Evolutionary conservation across 1,140 invertebrate species (phyloP).

Genomic region (Drosophila tani): DNA sequence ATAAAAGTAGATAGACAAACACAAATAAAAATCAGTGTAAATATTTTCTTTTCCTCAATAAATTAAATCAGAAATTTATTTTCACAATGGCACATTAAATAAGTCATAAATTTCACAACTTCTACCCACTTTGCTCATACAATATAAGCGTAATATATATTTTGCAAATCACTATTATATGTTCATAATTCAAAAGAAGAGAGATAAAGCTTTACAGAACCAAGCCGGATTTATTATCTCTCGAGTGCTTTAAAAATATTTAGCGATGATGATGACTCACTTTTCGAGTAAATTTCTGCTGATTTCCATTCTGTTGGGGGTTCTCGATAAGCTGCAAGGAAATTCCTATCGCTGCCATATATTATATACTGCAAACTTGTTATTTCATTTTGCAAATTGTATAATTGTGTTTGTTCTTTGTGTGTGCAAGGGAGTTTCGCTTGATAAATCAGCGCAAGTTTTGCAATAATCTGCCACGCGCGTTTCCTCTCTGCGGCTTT

Average conservation of each 20-base stretch:
- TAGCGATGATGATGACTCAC: constrained; percentile 17
- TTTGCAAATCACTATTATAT: constrained; percentile 32
- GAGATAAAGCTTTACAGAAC: constrained; percentile 22
- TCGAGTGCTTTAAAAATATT: constrained; percentile 17
- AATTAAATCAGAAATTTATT: constrained; percentile 4
- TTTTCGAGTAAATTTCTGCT: background rate
- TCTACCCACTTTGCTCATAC: background rate
- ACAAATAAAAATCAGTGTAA: background rate
- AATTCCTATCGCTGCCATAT: constrained; percentile 19
- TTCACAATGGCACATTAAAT: constrained; percentile 11
- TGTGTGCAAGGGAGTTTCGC: constrained; percentile 21
- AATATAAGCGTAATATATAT: constrained; percentile 6
- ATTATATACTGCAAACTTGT: constrained; percentile 14
- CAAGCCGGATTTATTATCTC: constrained; percentile 27
- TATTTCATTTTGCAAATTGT: constrained; percentile 29
- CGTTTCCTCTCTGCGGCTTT: constrained; percentile 17
- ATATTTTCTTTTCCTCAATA: background rate
- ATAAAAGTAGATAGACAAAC: background rate
- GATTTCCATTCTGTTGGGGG: background rate
- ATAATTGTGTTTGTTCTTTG: constrained; percentile 14
- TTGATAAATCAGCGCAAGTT: constrained; percentile 36
- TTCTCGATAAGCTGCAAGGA: constrained; percentile 15
- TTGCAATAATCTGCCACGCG: constrained; percentile 44
- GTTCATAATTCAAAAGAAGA: constrained; percentile 5
- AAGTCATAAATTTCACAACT: constrained; percentile 8